Evolutionary conservation across 2,888 invertebrate species (phyloP).

Genomic region (Drosophila borealis): DNA sequence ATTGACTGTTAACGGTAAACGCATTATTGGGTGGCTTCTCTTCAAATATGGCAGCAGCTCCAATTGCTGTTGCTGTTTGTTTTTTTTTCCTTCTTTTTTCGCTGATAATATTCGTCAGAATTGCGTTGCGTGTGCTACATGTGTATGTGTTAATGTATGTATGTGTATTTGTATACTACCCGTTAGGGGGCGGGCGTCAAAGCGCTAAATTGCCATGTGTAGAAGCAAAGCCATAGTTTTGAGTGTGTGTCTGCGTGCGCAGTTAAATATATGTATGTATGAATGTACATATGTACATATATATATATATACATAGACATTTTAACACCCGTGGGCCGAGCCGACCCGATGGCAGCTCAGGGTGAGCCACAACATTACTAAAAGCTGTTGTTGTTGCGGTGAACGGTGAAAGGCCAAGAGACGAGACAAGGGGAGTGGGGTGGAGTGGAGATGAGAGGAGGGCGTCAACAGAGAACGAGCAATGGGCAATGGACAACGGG

Average conservation of each 20-base stretch:
- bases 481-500: constrained; percentile 15
- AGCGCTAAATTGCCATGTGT: constrained; percentile 56
- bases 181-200: constrained; percentile 53
- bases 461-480: constrained; percentile 39
- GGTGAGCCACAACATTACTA: constrained; percentile 78
- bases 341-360: constrained; percentile 73
- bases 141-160: not conserved
- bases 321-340: constrained; percentile 74
- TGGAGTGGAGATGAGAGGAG: constrained; percentile 15
- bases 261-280: constrained; percentile 13
- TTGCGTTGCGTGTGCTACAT: constrained; percentile 37
- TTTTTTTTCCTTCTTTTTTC: constrained; percentile 30
- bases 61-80: constrained; percentile 38
- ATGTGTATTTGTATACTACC: not conserved
- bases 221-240: constrained; percentile 22
- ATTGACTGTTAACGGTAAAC: constrained; percentile 69
- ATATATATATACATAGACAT: constrained; percentile 13
- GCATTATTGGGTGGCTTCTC: constrained; percentile 64
- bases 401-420: constrained; percentile 69
- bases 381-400: constrained; percentile 59
- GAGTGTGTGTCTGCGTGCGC: constrained; percentile 8
- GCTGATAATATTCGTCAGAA: constrained; percentile 52
- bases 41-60: constrained; percentile 38
- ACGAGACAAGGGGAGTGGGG: constrained; percentile 27
- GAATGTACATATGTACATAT: constrained; percentile 10